A percentile compares a stretch with the other conserved stretches of the same genome.
Conservation (phyloP, 2,888 invertebrate species). For the Lasioglossum zephyrum region DNA sequence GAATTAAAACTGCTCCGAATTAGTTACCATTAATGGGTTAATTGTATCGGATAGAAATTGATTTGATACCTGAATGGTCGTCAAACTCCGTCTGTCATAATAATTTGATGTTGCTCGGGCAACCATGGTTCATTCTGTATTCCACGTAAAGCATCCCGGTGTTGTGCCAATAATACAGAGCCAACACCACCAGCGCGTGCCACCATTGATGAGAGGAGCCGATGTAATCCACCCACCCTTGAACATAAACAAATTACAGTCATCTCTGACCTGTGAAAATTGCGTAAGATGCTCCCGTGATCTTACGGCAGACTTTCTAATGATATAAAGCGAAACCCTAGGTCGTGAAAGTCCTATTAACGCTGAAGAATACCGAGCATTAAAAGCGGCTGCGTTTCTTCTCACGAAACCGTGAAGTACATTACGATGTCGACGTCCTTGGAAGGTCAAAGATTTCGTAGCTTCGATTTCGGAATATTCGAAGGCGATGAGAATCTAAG, state of each 20-base stretch:
- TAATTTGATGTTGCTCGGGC: conserved; percentile 88
- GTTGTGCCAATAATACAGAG: conserved; percentile 98
- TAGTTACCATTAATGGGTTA: too few relatives aligned
- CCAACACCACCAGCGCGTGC: conserved; percentile 95
- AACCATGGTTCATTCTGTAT: conserved; percentile 92
- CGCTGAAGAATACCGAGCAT: not conserved
- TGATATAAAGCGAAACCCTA: not conserved
- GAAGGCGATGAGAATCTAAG: too few relatives aligned
- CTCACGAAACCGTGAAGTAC: too few relatives aligned
- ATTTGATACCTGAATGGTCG: conserved; percentile 84
- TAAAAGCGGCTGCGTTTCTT: not conserved
- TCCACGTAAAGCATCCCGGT: conserved; percentile 93
- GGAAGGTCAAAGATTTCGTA: too few relatives aligned
- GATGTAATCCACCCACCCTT: conserved; percentile 93
- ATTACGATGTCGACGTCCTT: too few relatives aligned
- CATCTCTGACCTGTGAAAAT: not conserved
- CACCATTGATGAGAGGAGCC: conserved; percentile 99
- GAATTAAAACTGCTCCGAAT: too few relatives aligned
- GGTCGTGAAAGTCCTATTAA: not conserved
- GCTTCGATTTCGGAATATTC: too few relatives aligned
- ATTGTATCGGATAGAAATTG: not conserved
- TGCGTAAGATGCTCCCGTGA: not conserved
- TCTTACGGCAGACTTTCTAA: not conserved
- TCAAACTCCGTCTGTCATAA: conserved; percentile 86
- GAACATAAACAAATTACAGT: conserved; percentile 52